A percentile compares a stretch with the other conserved stretches of the same genome.
These are phyloP conservation scores for Apogon talboti DNA, from an alignment of 2,797 vertebrate species.

Conservation along the genomic window DNA sequence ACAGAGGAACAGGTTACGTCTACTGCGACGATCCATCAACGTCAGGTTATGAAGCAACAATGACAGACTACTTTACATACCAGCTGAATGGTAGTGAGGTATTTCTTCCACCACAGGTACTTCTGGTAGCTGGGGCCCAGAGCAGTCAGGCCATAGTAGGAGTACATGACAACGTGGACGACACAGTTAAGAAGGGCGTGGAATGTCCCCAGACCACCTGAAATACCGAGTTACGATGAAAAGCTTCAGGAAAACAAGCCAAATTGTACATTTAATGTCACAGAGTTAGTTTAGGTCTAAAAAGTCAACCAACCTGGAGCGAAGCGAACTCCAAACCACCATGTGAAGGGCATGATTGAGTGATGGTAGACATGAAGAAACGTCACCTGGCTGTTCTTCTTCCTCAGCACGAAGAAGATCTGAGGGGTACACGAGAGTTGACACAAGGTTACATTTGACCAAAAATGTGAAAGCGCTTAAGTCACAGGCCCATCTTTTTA, in stretches of 20 bases:
- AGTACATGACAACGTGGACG: conserved; percentile 96
- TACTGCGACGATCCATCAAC: no score
- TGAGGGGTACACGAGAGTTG: conserved; percentile 52
- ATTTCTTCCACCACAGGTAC: conserved; percentile 98
- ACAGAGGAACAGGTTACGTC: background rate
- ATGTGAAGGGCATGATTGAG: conserved; percentile 98
- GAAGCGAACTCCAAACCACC: conserved; percentile 99
- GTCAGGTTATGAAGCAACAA: no score
- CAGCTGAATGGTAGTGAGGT: conserved; percentile 95
- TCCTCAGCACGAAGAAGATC: conserved; percentile 97
- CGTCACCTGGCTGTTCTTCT: conserved; percentile 95
- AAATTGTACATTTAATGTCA: background rate
- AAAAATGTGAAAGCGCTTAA: background rate
- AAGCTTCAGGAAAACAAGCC: background rate
- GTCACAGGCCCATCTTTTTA: no score
- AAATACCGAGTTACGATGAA: conserved; percentile 18
- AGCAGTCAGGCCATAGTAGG: conserved; percentile 93
- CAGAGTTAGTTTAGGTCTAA: background rate
- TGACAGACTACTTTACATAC: conserved; percentile 77
- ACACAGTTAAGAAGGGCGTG: conserved; percentile 92
- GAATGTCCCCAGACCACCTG: conserved; percentile 96
- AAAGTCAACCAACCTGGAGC: conserved; percentile 86
- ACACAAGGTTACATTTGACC: background rate
- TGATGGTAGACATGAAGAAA: conserved; percentile 99
- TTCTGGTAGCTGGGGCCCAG: conserved; percentile 93